Base-by-base conservation (phyloP, 1,140 invertebrate species). In the Bathynomus jamesi region DNA sequence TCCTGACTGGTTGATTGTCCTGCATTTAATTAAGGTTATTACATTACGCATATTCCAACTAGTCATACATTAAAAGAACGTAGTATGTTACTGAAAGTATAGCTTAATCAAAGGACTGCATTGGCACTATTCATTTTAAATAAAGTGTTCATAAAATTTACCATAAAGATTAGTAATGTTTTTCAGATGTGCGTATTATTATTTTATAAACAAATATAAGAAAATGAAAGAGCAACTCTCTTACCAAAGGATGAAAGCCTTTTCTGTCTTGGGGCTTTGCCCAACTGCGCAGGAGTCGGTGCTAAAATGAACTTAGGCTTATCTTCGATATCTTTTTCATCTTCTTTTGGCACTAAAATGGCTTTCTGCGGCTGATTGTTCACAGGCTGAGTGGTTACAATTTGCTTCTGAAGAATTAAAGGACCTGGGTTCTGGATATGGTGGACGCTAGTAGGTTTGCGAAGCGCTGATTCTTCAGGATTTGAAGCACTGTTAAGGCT, bases 241-340 rank as follows among this genome's bases (percentile, higher is more conserved):
- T 80, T 82, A 90, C 89, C 89, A 85, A 29, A 46, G 13, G 89
- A 87, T 77, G 89, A 91, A 78, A 91, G 88, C 81, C 91, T 85
- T 82, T 91, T 87, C 83, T 95, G 93, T 46, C 94, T 81, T 8
- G 93, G 92, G 25, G 93, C 92, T 78, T 89, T 87, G 62, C 94
- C 93, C 72, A 95, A 84, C 81, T 96, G 94, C 7, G 94, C 94
- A 3, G 94, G 94, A 2, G 94, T 96, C 0, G 94, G 94, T 17
- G 93, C 93, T 62, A 96, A 83, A 72, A 94, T 89, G 82, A 96
- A 95, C 67, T 80, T 75, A 62, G 78, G 73, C 31, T 76, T 73
- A 83, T 96, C 93, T 61, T 77, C 78, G 61, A 70, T 71, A 71
- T 76, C 78, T 32, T 71, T 75, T n/a, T 73, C 77, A 63, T 68